Conservation (phyloP, 2,113 vertebrate genomes). For the Tachuris rubrigastra region DNA sequence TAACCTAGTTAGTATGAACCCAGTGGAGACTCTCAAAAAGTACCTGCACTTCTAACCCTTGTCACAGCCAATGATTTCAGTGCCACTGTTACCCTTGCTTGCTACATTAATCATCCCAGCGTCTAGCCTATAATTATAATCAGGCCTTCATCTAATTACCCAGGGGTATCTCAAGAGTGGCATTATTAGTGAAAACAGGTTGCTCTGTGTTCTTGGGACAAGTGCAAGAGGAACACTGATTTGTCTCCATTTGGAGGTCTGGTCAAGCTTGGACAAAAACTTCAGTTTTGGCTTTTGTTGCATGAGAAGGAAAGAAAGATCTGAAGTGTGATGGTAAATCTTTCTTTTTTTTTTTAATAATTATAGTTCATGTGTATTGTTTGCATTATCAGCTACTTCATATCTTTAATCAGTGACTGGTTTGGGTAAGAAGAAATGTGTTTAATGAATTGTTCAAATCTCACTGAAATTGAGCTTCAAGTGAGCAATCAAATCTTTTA, state of each 20-base stretch:
- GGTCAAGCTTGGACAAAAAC: not conserved
- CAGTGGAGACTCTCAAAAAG: not conserved
- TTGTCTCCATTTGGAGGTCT: not conserved
- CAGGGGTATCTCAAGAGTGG: constrained; percentile 28
- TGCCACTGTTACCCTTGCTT: not conserved
- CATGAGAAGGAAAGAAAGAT: not conserved
- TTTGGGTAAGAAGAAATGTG: not conserved
- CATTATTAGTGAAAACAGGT: constrained; percentile 41
- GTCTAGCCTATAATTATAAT: not conserved
- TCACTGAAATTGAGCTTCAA: accelerated
- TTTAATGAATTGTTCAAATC: not conserved
- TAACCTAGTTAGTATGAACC: not conserved
- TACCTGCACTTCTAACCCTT: not conserved
- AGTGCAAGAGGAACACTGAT: constrained; percentile 17
- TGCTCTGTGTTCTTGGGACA: constrained; percentile 5
- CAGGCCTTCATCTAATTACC: constrained; percentile 31
- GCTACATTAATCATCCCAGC: not conserved
- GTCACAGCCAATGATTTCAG: not conserved
- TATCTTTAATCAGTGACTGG: not conserved
- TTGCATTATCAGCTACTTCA: not conserved
- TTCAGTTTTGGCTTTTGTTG: not conserved
- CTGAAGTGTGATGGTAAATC: not conserved
- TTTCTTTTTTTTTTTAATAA: not conserved
- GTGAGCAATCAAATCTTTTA: not conserved
- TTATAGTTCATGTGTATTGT: not conserved